phyloP scores from a whole-genome alignment of 2,888 invertebrate species.

The Cerastoderma edule region DNA sequence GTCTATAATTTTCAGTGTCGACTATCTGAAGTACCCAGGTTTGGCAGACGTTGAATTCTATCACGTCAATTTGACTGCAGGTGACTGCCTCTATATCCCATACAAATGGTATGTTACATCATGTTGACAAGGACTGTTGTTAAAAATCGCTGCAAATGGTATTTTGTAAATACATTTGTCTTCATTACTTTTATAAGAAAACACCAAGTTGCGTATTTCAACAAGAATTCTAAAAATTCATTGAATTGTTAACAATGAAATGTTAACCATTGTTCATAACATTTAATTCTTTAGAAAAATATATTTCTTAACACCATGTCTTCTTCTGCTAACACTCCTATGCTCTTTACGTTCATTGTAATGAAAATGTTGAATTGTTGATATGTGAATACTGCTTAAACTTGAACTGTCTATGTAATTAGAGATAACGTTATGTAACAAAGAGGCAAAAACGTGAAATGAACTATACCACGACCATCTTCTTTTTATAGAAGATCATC shows the following conservation, averaged over 20 bases:
- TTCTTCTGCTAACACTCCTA: no score
- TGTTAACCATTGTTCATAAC: neutral
- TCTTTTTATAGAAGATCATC: no score
- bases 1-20: constrained; percentile 79
- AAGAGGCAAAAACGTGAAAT: no score
- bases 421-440: no score
- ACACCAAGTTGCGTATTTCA: neutral
- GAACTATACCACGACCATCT: no score
- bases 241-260: neutral
- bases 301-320: no score
- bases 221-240: neutral
- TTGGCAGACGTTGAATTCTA: constrained; percentile 77
- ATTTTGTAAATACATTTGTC: neutral
- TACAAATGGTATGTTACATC: constrained; percentile 77
- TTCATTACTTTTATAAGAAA: neutral
- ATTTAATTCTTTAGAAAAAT: neutral
- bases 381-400: no score
- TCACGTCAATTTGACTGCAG: constrained; percentile 74
- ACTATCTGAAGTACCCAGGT: constrained; percentile 78
- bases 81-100: constrained; percentile 82
- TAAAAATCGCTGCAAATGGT: neutral
- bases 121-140: no score
- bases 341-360: no score
- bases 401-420: no score
- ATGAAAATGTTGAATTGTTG: no score